Conservation (phyloP, 2,888 invertebrate genomes). For the Aplocera efformata region DNA sequence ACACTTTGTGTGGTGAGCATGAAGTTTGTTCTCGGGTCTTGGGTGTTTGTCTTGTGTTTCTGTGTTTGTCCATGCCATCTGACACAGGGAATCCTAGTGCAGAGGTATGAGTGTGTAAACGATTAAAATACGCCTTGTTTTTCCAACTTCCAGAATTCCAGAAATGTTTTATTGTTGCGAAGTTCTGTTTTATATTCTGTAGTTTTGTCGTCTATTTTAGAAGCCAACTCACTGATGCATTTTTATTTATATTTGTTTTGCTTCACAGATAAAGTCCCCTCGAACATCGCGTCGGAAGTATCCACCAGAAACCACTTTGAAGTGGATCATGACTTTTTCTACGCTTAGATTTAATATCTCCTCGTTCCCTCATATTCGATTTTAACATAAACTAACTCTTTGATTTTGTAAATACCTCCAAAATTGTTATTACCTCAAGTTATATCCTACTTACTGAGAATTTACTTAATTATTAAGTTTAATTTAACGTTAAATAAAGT, state of each 20-base stretch:
- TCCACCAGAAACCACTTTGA: constrained; percentile 83
- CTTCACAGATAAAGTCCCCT: constrained; percentile 88
- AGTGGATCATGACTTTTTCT: constrained; percentile 67
- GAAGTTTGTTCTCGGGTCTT: too few species aligned
- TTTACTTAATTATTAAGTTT: constrained; percentile 10
- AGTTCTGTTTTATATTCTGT: not conserved
- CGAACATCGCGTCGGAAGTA: constrained; percentile 88
- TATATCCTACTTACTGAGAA: constrained; percentile 8
- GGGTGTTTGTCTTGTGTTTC: too few species aligned
- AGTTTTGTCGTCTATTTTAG: too few species aligned
- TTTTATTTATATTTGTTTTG: constrained; percentile 4
- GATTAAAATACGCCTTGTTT: too few species aligned
- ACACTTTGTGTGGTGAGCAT: too few species aligned
- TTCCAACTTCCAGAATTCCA: too few species aligned
- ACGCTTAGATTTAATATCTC: constrained; percentile 40
- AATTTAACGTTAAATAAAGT: constrained; percentile 14
- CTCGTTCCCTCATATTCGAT: not conserved
- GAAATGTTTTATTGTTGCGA: too few species aligned
- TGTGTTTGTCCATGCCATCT: too few species aligned
- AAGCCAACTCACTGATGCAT: not conserved
- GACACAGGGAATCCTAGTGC: too few species aligned
- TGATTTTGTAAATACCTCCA: constrained; percentile 12
- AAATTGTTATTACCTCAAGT: constrained; percentile 15
- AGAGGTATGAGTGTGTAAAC: too few species aligned
- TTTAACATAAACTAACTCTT: not conserved